A percentile compares a stretch with the other conserved stretches of the same genome.
Conservation (phyloP, 1,140 invertebrate species). For the Zophobas atratus region DNA sequence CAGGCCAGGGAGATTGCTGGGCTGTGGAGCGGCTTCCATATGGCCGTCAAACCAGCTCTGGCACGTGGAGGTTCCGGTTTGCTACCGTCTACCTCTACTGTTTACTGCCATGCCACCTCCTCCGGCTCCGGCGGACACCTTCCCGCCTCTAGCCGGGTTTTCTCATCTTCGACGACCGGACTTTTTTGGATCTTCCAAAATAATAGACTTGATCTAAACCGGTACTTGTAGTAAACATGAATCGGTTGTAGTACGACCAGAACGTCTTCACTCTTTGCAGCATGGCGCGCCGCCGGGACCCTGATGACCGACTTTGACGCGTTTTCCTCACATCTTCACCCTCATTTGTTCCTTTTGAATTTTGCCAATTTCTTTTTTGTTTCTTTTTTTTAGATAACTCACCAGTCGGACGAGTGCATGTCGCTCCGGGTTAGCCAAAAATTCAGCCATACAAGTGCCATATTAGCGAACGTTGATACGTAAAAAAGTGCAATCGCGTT, state of each 20-base stretch:
- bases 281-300: not conserved
- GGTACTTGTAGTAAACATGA: conserved; percentile 57
- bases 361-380: conserved; percentile 22
- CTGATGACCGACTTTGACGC: not conserved
- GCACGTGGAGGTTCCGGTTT: conserved; percentile 58
- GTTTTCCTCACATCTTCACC: not conserved
- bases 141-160: conserved; percentile 43
- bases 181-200: conserved; percentile 53
- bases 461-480: conserved; percentile 60
- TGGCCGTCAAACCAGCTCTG: conserved; percentile 60
- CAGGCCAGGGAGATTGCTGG: conserved; percentile 14
- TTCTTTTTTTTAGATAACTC: conserved; percentile 50
- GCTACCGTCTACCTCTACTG: conserved; percentile 51
- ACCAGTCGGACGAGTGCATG: conserved; percentile 23
- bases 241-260: conserved; percentile 49
- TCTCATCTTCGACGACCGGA: conserved; percentile 47
- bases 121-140: conserved; percentile 45
- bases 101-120: conserved; percentile 41
- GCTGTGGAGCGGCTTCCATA: conserved; percentile 47
- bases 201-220: conserved; percentile 58
- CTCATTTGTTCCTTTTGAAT: conserved; percentile 16
- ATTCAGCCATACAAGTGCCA: conserved; percentile 65
- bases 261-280: not conserved
- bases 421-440: conserved; percentile 26
- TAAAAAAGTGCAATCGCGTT: conserved; percentile 64